phyloP scores from a whole-genome alignment of 2,113 vertebrate species.

The Collichthys lucidus region DNA sequence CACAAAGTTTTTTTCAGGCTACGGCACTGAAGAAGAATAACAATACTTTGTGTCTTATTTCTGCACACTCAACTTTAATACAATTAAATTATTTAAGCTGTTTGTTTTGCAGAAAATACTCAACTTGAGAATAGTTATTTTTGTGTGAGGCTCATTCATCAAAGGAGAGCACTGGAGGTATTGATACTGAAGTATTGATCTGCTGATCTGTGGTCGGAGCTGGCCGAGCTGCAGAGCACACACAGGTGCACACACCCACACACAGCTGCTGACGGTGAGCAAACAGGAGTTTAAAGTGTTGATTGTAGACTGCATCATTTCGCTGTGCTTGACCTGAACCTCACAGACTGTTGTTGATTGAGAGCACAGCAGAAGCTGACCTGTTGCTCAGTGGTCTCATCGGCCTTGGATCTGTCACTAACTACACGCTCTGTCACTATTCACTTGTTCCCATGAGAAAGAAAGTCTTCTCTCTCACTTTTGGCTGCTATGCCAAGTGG shows the following conservation, averaged over 20 bases:
- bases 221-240: no score
- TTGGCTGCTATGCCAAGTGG: no score
- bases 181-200: background rate
- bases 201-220: background rate
- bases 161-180: background rate
- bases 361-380: background rate
- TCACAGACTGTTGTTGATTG: background rate
- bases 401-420: background rate
- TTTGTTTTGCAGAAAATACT: background rate
- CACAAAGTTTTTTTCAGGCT: background rate
- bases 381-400: slow-evolving; percentile 1
- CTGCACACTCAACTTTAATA: background rate
- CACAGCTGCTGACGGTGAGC: slow-evolving; percentile 1
- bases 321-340: background rate
- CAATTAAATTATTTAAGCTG: background rate
- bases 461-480: background rate
- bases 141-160: background rate
- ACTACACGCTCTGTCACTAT: background rate
- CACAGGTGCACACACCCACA: no score
- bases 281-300: background rate
- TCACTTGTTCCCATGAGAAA: background rate
- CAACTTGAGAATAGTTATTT: background rate
- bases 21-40: background rate
- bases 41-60: background rate
- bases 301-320: slow-evolving; percentile 21